Evolutionary conservation across 2,888 invertebrate genomes (phyloP), one percentile per base, ranked within the genome.

Genomic region (Chloroclysta siterata): DNA sequence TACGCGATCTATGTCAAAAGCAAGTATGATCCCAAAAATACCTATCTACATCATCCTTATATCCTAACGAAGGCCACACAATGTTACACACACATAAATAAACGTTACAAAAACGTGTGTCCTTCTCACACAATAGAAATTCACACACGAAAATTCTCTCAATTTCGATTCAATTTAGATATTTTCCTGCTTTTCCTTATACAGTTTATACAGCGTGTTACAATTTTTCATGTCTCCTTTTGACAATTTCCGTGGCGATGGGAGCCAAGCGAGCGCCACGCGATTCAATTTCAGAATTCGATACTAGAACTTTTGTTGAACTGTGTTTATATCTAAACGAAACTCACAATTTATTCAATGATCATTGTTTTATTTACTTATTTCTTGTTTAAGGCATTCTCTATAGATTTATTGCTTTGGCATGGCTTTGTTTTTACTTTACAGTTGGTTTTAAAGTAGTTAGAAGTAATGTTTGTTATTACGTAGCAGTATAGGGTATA

Each of bases 121-220:
- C 58, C 58, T 57, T 55, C 52, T 61, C 61, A 54, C 58, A 70
- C 68, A 69, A 76, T 74, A 66, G 73, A 50, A 63, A 56, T 69
- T 64, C 76, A 76, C 76, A 76, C 75, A 74, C 71, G 76, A 74
- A 79, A 73, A 78, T 76, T 76, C 78, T 77, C 79, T 75, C 82
- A 78, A 83, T 83, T 78, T 78, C 77, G 81, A 85, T 84, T 83
- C 84, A 81, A 84, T 85, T 84, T 84, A 84, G 84, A 84, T 80
- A 72, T 70, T 79, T 77, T 73, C 77, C 75, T 74, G 63, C 72
- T 60, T 71, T 68, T 63, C 68, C 69, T 65, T 68, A 60, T 67
- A 61, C 63, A 66, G 64, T 67, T 63, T 72, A 65, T 75, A 82
- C 76, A 79, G 80, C 74, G 62, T 77, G 81, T 70, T 72, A 64